A percentile compares a stretch with the other conserved stretches of the same genome.
Evolutionary conservation across 2,113 vertebrate species (phyloP).

Genomic region (Egretta garzetta): DNA sequence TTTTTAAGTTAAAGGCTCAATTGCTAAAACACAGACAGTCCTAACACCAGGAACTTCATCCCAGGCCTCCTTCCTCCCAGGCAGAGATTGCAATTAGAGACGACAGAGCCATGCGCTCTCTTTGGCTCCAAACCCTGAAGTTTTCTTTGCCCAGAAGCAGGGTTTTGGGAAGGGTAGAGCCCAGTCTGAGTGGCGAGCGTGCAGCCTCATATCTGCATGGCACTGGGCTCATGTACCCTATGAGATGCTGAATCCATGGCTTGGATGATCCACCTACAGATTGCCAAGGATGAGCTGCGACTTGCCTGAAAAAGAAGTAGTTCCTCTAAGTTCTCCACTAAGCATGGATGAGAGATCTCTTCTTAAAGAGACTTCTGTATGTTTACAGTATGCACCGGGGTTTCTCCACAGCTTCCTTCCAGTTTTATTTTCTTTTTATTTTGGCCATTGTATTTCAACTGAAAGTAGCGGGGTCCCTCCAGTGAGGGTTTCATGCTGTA

Average conservation of each 20-base stretch:
- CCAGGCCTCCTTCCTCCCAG: background rate
- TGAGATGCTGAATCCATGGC: background rate
- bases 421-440: background rate
- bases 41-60: background rate
- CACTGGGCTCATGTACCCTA: background rate
- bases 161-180: background rate
- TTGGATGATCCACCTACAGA: background rate
- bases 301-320: background rate
- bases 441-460: background rate
- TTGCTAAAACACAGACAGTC: background rate
- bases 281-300: background rate
- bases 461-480: background rate
- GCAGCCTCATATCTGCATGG: rapidly evolving
- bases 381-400: background rate
- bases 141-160: background rate
- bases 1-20: background rate
- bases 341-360: rapidly evolving
- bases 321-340: background rate
- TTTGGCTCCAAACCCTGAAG: background rate
- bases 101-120: rapidly evolving
- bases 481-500: background rate
- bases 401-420: background rate
- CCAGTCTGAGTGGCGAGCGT: background rate
- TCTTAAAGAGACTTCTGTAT: background rate
- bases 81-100: background rate